Base-by-base conservation (phyloP, 2,888 invertebrate genomes). In the Ferdinandea cuprea region DNA sequence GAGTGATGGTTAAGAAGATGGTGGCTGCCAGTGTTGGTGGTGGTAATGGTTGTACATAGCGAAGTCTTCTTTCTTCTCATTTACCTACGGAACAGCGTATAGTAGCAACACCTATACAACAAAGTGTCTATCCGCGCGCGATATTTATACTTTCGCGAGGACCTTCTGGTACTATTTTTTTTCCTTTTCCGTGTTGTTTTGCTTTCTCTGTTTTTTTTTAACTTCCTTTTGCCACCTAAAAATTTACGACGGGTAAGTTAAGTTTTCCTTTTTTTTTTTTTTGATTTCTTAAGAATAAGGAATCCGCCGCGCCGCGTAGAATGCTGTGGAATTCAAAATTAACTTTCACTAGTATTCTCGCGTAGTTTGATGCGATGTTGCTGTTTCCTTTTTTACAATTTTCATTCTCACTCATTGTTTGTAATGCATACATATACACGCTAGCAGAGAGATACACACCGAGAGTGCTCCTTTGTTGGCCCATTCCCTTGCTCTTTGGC, bases 81-180 rank as follows among this genome's bases (percentile, higher is more conserved):
- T 83, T 83, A 73, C 83, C 78, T 83, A 83, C 63, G 73, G 37
- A 78, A 61, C 19, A 44, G 44, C 9, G 35, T 17, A 13, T 35
- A 30, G 30, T 30, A 63, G 35, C 74, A 77, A 78, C 78, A 83
- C 83, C 83, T 83, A 78, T 83, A 78, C 83, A 83, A 77, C 73
- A 77, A 77, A 83, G 72, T 83, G 83, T 83, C 78, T 83, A 78
- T 66, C 66, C 68, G 68, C 72, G 66, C 61, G 78, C 68, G 61
- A 72, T 83, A 78, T 78, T 78, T 83, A 83, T 83, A 72, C 71
- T 68, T 78, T 78, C 78, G 83, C 83, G 78, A 83, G 83, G 83
- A 83, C 83, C 83, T 83, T 83, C 68, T 73, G 77, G 68, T 83
- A 44, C 35, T 44, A 42, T 35, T 50, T 59, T 69, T 30, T 37